phyloP scores from a whole-genome alignment of 2,888 invertebrate species.

The Drosophila barbarae region DNA sequence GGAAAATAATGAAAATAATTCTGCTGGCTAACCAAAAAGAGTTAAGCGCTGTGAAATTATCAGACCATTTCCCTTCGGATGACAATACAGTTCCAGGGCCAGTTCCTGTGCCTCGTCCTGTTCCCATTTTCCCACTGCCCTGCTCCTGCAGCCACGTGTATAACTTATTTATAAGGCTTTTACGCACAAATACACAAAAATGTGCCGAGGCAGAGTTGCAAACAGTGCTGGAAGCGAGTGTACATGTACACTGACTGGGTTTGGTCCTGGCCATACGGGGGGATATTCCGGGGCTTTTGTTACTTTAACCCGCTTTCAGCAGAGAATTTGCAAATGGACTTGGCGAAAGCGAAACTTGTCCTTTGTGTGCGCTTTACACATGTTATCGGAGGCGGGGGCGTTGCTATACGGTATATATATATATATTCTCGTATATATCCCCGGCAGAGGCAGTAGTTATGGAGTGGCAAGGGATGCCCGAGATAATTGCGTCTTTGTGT shows the following conservation, averaged over 20 bases:
- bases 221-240: slow-evolving; percentile 23
- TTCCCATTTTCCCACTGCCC: slow-evolving; percentile 50
- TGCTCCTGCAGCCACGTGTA: slow-evolving; percentile 50
- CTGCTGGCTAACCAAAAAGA: slow-evolving; percentile 19
- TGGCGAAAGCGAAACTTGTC: slow-evolving; percentile 58
- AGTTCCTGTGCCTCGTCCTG: slow-evolving; percentile 28
- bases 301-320: slow-evolving; percentile 69
- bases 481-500: slow-evolving; percentile 63
- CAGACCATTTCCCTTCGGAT: slow-evolving; percentile 24
- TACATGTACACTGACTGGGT: slow-evolving; percentile 23
- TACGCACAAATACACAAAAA: slow-evolving; percentile 68
- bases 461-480: slow-evolving; percentile 46
- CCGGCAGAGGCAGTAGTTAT: slow-evolving; percentile 43
- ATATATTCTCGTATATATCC: neutral
- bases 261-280: slow-evolving; percentile 1
- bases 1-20: slow-evolving; percentile 5
- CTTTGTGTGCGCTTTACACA: slow-evolving; percentile 69
- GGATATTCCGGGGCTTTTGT: slow-evolving; percentile 35
- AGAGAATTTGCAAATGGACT: slow-evolving; percentile 70
- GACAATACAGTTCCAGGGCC: slow-evolving; percentile 33
- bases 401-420: neutral
- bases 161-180: slow-evolving; percentile 75
- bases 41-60: slow-evolving; percentile 36
- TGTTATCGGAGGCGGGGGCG: slow-evolving; percentile 38
- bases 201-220: slow-evolving; percentile 22